Base-by-base conservation (phyloP, 2,888 invertebrate species). In the Pharmacophagus antenor region DNA sequence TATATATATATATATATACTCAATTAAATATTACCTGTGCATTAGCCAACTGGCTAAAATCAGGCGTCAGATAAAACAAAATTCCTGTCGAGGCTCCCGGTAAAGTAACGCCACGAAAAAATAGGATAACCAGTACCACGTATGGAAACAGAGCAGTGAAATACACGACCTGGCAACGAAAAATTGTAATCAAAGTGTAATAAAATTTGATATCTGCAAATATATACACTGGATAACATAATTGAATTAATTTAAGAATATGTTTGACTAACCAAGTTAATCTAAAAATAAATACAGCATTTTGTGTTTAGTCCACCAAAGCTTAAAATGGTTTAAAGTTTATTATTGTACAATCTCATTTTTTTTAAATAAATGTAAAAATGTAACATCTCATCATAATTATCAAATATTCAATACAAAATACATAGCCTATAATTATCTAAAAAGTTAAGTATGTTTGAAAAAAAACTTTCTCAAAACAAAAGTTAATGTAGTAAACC, bases 31-130 rank as follows among this genome's bases (percentile, higher is more conserved):
- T 67, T 72, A 93, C 92, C 87, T 94, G 94, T 6, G 95, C 94
- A 72, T 95, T 95, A 31, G 91, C 89, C 55, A 96, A 90, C 71
- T 93, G 93, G 53, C 92, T 92, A 88, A 95, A 96, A 71, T 95
- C 94, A 2, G 96, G 96, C 47, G 94, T 95, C 54, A 97, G 85
- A 76, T 96, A 97, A 79, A 94, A 96, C 3, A 94, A 76, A 58
- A 97, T 94, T 2, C 96, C 97, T 41, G 94, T 93, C 1, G 92
- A 88, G 8, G 96, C 95, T 15, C 96, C 97, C 0, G 95, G 95
- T 55, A 97, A 85, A 1, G 95, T 94, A 5, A 95, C 94, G 0
- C 96, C 95, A 2, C 96, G 93, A 63, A 95, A 92, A 71, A 97
- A 94, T 58, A 97, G 85, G 69, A 95, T 94, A 21, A 95, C 94